Evolutionary conservation across 2,797 vertebrate genomes (phyloP), one percentile per base, ranked within the genome.

Genomic region (Pogonophryne albipinna): DNA sequence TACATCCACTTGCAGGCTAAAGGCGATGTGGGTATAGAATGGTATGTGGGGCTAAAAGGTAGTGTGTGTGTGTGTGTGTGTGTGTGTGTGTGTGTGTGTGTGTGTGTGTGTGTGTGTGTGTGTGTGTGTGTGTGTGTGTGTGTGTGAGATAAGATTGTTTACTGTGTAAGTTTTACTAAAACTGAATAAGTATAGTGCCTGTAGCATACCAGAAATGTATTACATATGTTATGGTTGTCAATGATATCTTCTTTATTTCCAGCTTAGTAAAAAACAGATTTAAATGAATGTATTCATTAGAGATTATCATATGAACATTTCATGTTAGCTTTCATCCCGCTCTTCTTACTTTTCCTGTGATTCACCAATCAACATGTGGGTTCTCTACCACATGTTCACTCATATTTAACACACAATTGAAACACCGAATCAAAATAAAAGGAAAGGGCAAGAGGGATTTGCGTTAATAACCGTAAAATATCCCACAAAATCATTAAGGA

Each of bases 381-480:
- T 63, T 60, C 15, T 63, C 65, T 46, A 34, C 19, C 14, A 56
- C 42, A 67, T 62, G 67, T 66, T 78, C 49, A 71, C 31, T 15
- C 20, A 67, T 45, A 60, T 73, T 55, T 53, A 58, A 79, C 13
- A 72, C 42, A 66, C 16, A 55, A 69, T 23, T 49, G 12, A 78
- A 79, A 81, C 16, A 71, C 13, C 41, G 47, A 53, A 77, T 11
- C 8, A 13, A 58, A 17, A 55, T 10, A 12, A 13, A 60, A 23
- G 38, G 42, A 75, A 74, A 66, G 63, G 52, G 51, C 49, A 66
- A 11, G 10, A 61, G 34, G 64, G 57, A 64, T 79, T 73, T 72
- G 20, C 2, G 82, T 78, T 89, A 74, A 85, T 92, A 94, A 92
- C 91, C 94, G 94, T 91, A 95, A 96, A 96, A 95, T 95, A 95